Conservation (phyloP, 2,797 vertebrate species). For the Gambelia wislizenii region DNA sequence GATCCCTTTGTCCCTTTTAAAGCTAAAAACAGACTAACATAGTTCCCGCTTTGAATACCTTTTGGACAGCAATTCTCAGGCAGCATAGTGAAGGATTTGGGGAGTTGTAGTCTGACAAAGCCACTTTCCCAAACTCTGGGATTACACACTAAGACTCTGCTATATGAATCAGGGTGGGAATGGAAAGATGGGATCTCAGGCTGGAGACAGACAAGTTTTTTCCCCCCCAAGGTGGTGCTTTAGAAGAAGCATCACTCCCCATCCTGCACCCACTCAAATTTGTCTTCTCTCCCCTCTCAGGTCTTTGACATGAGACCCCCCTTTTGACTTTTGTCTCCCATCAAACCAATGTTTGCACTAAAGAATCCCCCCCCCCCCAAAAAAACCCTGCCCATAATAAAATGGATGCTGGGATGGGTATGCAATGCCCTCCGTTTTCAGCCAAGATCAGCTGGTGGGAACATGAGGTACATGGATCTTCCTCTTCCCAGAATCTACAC, state of each 20-base stretch:
- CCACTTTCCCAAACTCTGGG: too few relatives aligned
- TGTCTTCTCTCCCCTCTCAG: too few relatives aligned
- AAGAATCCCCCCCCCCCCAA: too few relatives aligned
- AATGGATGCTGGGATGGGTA: too few relatives aligned
- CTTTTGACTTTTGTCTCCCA: neutral
- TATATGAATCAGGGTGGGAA: neutral
- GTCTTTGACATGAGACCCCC: neutral
- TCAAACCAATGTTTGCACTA: neutral
- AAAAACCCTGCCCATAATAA: neutral
- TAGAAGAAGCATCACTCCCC: neutral
- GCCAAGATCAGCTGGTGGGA: neutral
- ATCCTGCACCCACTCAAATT: too few relatives aligned
- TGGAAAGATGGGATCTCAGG: neutral
- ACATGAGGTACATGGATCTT: rapidly evolving
- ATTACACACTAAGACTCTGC: neutral
- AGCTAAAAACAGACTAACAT: too few relatives aligned
- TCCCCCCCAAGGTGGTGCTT: too few relatives aligned
- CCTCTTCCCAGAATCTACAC: neutral
- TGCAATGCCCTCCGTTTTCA: neutral
- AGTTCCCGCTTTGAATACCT: too few relatives aligned
- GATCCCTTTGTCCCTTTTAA: too few relatives aligned
- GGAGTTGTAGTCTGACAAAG: neutral
- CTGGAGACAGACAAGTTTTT: neutral
- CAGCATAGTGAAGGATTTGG: neutral
- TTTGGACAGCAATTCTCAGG: neutral